Base-by-base conservation (phyloP, 2,888 invertebrate genomes). In the Pasiphila rectangulata region DNA sequence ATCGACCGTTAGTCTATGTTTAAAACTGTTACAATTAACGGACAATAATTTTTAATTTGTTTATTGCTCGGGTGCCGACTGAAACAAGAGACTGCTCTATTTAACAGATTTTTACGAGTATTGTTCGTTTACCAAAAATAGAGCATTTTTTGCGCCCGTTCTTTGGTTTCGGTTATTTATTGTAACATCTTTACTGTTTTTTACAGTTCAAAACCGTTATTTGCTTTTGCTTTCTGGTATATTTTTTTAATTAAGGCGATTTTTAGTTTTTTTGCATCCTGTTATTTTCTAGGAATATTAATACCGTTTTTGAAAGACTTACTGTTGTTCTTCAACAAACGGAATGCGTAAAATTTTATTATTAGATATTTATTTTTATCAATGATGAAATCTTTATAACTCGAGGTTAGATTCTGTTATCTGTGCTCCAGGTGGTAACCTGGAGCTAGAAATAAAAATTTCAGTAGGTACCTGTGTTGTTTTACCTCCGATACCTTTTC, bases 11-110 rank as follows among this genome's bases (percentile, higher is more conserved):
- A 52, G 21, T 60, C 55, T 38, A 23, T 51, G 25, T 38, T 52
- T 46, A 59, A 63, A 59, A 62, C 75, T 79, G 79, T 75, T 79
- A 79, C 75, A 80, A 77, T 78, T 81, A 81, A 79, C 77, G 71
- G 77, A 59, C 50, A 51, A 54, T 63, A 62, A 60, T 67, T 75
- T 72, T 71, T 63, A 60, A 57, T 52, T 54, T 61, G 55, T 62
- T 54, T 57, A 59, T 47, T 57, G 46, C 48, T 53, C 50, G 50
- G 50, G 36, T 46, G 50, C 52, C 38, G 46, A 41, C 45, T 39
- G 53, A 68, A 66, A 76, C 71, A 76, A 75, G 67, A 63, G 56
- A 51, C 51, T 77, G 85, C 78, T 80, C 83, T 69, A 80, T 80
- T 79, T 84, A 69, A 66, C 62, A 67, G 69, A 72, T 74, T 75